Evolutionary conservation across 2,888 invertebrate species (phyloP).

Genomic region (Philonicus albiceps): DNA sequence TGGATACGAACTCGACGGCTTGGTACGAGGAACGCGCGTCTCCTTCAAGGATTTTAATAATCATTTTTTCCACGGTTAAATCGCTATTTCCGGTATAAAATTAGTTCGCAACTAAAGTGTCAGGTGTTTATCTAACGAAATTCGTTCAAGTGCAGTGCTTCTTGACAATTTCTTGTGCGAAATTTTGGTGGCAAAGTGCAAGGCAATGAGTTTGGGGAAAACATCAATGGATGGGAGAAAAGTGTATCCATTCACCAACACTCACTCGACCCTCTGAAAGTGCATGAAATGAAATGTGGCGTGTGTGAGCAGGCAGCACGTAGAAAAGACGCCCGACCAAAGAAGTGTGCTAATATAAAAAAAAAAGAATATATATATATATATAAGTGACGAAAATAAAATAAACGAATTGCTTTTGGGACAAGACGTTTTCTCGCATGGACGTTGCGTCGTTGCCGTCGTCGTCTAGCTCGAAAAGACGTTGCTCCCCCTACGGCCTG

Average conservation of each 20-base stretch:
- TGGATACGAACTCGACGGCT: slow-evolving; percentile 60
- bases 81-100: not conserved
- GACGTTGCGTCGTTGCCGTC: slow-evolving; percentile 10
- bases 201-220: slow-evolving; percentile 29
- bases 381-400: slow-evolving; percentile 4
- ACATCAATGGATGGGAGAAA: slow-evolving; percentile 40
- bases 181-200: slow-evolving; percentile 21
- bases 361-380: not conserved
- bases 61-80: slow-evolving; percentile 25
- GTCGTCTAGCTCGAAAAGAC: not conserved
- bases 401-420: not conserved
- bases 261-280: not conserved
- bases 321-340: slow-evolving; percentile 3
- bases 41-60: slow-evolving; percentile 52
- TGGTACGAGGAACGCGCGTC: slow-evolving; percentile 62
- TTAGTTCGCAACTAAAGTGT: not conserved
- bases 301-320: not conserved
- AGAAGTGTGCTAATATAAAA: not conserved
- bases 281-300: slow-evolving; percentile 24
- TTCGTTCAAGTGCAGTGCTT: slow-evolving; percentile 32
- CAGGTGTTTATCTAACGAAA: not conserved
- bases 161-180: slow-evolving; percentile 10
- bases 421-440: slow-evolving; percentile 1
- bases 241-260: slow-evolving; percentile 33
- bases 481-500: not conserved